phyloP scores from a whole-genome alignment of 2,113 vertebrate genomes.

The Ploceus nigricollis region DNA sequence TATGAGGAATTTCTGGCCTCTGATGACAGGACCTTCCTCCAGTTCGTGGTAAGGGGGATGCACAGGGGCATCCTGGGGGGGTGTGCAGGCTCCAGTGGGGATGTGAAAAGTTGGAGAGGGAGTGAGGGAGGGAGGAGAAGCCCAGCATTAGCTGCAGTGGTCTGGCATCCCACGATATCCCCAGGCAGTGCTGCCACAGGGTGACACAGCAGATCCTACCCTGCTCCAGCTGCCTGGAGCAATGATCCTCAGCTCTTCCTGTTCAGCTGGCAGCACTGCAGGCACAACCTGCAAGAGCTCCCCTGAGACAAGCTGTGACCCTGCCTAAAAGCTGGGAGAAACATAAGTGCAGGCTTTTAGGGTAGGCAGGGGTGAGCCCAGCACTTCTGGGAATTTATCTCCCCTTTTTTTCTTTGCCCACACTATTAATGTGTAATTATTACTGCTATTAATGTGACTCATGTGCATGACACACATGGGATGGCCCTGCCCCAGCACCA shows the following conservation, averaged over 20 bases:
- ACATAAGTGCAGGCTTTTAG: not conserved
- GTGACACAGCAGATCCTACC: not conserved
- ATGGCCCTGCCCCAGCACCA: not conserved
- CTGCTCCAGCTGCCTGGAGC: not conserved
- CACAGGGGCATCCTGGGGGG: rapidly evolving
- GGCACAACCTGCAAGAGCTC: not conserved
- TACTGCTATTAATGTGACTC: not conserved
- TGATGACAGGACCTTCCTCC: constrained; percentile 68
- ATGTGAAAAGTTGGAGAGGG: not conserved
- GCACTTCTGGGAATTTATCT: not conserved
- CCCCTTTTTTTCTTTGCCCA: not conserved
- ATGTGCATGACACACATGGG: not conserved
- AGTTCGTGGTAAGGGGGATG: constrained; percentile 60
- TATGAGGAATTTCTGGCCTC: constrained; percentile 70
- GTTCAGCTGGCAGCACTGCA: not conserved
- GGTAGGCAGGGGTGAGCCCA: not conserved
- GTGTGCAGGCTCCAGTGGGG: not conserved
- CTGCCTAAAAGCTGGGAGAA: not conserved
- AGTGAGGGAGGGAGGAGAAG: not conserved
- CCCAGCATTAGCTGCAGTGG: not conserved
- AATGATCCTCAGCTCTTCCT: not conserved
- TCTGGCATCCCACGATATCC: rapidly evolving
- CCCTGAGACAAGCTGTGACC: not conserved
- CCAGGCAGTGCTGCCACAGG: rapidly evolving
- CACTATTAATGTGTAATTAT: not conserved